Evolutionary conservation across 2,113 vertebrate species (phyloP).

Genomic region (Telmatochromis sp.): DNA sequence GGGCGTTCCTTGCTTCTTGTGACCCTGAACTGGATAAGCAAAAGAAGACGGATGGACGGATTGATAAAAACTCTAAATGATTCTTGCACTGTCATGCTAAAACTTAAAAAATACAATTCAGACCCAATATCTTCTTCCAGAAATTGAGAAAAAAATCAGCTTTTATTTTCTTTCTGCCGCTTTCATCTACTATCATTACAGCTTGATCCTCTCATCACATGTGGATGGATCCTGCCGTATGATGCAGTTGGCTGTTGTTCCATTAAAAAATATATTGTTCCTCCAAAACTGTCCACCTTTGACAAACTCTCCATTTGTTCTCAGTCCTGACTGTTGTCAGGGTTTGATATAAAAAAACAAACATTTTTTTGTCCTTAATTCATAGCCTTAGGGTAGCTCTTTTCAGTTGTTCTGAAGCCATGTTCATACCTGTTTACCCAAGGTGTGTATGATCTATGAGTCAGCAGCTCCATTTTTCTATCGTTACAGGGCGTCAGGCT

Average conservation of each 20-base stretch:
- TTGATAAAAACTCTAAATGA: background rate
- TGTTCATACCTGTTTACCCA: constrained; percentile 34
- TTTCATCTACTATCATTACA: background rate
- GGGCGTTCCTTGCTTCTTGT: background rate
- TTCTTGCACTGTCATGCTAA: background rate
- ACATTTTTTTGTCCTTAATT: background rate
- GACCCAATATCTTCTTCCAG: background rate
- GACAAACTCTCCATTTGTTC: background rate
- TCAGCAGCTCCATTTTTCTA: constrained; percentile 33
- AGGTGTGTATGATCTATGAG: constrained; percentile 42
- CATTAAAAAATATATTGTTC: background rate
- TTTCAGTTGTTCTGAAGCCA: constrained; percentile 5
- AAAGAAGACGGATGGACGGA: background rate
- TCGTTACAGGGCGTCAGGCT: constrained; percentile 87
- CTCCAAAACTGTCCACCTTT: background rate
- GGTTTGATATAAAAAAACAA: background rate
- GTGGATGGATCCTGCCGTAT: background rate
- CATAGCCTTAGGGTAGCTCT: background rate
- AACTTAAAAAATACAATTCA: background rate
- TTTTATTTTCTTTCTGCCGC: background rate
- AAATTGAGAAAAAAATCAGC: background rate
- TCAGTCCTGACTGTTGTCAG: background rate
- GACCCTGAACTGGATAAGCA: background rate
- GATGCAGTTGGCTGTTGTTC: background rate
- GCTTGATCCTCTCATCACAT: background rate